phyloP scores from a whole-genome alignment of 1,140 invertebrate species.

The Spodoptera litura region DNA sequence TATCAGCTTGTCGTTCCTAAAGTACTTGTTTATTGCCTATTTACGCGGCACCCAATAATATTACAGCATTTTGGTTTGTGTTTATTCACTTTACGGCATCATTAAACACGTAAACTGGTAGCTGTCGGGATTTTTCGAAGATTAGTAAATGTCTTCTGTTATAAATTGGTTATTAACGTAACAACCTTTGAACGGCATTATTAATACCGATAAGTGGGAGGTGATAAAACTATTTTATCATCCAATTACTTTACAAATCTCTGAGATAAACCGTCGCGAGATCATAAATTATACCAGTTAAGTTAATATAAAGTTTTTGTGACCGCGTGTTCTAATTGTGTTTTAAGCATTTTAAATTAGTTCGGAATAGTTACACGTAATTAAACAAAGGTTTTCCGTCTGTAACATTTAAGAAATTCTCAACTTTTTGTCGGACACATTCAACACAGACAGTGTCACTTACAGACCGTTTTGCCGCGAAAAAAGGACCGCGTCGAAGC shows the following conservation, averaged over 20 bases:
- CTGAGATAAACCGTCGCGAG: slow-evolving; percentile 10
- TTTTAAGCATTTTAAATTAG: slow-evolving; percentile 26
- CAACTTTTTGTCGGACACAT: slow-evolving; percentile 46
- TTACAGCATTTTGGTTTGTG: neutral
- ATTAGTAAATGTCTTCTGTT: slow-evolving; percentile 11
- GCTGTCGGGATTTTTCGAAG: neutral
- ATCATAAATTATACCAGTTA: slow-evolving; percentile 7
- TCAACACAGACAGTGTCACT: slow-evolving; percentile 50
- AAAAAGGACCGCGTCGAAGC: slow-evolving; percentile 30
- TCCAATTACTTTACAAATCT: slow-evolving; percentile 24
- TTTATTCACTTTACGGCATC: neutral
- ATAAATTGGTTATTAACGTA: slow-evolving; percentile 30
- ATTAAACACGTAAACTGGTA: slow-evolving; percentile 39
- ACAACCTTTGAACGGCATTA: slow-evolving; percentile 21
- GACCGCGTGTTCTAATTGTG: neutral
- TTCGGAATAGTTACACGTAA: slow-evolving; percentile 8
- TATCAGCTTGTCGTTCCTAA: slow-evolving; percentile 5
- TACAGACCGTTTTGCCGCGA: slow-evolving; percentile 33
- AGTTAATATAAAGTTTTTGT: neutral
- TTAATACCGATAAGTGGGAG: neutral
- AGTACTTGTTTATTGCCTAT: slow-evolving; percentile 1
- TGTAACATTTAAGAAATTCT: slow-evolving; percentile 15
- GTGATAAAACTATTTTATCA: slow-evolving; percentile 23
- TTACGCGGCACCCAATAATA: slow-evolving; percentile 10
- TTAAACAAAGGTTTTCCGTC: slow-evolving; percentile 2